Evolutionary conservation across 2,888 invertebrate species (phyloP).

Genomic region (Criorhina ranunculi): DNA sequence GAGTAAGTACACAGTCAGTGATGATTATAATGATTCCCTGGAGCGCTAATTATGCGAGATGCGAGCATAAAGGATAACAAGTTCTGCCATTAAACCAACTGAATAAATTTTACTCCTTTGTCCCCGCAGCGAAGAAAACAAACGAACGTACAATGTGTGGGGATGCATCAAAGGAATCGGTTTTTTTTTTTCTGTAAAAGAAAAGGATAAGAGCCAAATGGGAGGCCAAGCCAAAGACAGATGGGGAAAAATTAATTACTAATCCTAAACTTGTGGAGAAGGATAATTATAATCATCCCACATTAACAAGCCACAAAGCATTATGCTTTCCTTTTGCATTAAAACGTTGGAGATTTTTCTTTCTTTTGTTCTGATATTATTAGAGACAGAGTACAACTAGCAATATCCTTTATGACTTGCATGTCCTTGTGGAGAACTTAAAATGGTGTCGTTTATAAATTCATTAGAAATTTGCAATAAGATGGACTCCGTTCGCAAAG

Average conservation of each 20-base stretch:
- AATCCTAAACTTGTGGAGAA: slow-evolving; percentile 52
- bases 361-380: slow-evolving; percentile 14
- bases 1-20: slow-evolving; percentile 37
- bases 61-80: slow-evolving; percentile 75
- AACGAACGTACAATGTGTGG: slow-evolving; percentile 37
- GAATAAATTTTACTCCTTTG: slow-evolving; percentile 67
- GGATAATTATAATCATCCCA: slow-evolving; percentile 63
- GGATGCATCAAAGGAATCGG: slow-evolving; percentile 52
- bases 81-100: slow-evolving; percentile 68
- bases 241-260: slow-evolving; percentile 66
- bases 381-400: not conserved
- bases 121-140: slow-evolving; percentile 9
- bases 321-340: slow-evolving; percentile 35
- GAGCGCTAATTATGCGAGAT: slow-evolving; percentile 74
- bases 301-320: slow-evolving; percentile 63
- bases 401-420: not conserved
- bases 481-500: no score
- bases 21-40: slow-evolving; percentile 71
- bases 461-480: no score
- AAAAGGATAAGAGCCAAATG: slow-evolving; percentile 9
- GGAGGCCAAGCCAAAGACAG: slow-evolving; percentile 23
- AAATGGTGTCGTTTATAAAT: not conserved
- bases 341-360: slow-evolving; percentile 1
- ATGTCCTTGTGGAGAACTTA: not conserved
- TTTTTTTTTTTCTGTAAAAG: not conserved